Base-by-base conservation (phyloP, 35 echinoderm and acorn worm species). In the Patiria miniata region DNA sequence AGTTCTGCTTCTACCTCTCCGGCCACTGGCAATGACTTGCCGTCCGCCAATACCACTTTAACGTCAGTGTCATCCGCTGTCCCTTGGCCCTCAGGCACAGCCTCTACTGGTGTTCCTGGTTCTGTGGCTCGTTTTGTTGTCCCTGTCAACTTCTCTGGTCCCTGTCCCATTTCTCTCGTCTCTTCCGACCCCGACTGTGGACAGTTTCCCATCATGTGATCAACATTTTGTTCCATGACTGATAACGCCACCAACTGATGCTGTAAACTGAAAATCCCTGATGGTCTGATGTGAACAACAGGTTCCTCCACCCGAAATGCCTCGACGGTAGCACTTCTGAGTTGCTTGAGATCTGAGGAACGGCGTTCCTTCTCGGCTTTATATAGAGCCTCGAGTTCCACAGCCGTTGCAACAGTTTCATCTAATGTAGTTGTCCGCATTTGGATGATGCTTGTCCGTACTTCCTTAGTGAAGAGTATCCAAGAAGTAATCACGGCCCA, bases 41-140 rank as follows among this genome's bases (percentile, higher is more conserved):
- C 7, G 26, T 73, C 65, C 21, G 65, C 26, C 34, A 30, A 23
- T 73, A 30, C 1, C 21, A 30, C 65, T 73, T 30, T 36, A 73
- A 30, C 29, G 65, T 73, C 26, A 10, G 8, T 19, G 21, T 73
- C 29, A 5, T 23, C 65, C 58, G 65, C 30, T 73, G 65, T 73
- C 3, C 65, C 65, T 73, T 73, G 65, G 29, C 65, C 29, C 65
- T 73, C 65, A 73, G 22, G 65, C 34, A 73, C 65, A 73, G 30
- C 65, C 14, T 73, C 65, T 5, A 73, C n/a, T 73, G 30, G 60
- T 68, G 15, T 68, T 23, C 60, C 60, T 68, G 60, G 60, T 68
- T 68, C 60, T 68, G 60, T 16, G 60, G 22, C 60, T 68, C 60
- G 7, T 22, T 68, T 23, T n/a, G n/a, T 28, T 68, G 5, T 23